Evolutionary conservation across 2,888 invertebrate genomes (phyloP), one percentile per base, ranked within the genome.

Genomic region (Noctua comes): DNA sequence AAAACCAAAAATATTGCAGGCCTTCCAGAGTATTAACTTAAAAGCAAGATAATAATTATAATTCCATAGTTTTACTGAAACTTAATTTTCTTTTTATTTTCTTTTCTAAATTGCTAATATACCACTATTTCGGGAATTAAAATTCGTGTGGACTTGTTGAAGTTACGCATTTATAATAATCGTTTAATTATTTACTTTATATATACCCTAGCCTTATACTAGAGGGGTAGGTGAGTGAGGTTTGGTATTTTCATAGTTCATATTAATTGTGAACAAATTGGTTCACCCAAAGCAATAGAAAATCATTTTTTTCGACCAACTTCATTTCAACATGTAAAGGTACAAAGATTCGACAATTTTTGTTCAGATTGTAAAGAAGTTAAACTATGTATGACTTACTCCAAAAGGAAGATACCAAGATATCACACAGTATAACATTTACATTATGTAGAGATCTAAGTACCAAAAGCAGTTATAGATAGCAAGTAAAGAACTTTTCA

Each of bases 1-100:
- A n/a, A 62, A 71, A 62, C 21, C 13, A 4, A 46, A 36, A 43
- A 21, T 43, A 68, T 1, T 71, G 5, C 16, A 51, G 6, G 11
- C 24, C 4, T 31, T 66, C 21, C 7, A 59, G 51, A 31, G 40
- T 68, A 66, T 27, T 68, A 27, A 10, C 2, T 4, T 57, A 57
- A 16, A 54, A n/a, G n/a, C 54, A 54, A 54, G n/a, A n/a, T 54
- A n/a, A 1, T n/a, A n/a, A n/a, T n/a, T n/a, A n/a, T 21, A 51
- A 8, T 73, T 73, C 31, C 54, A 65, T 73, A 71, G 27, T 62
- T 76, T 66, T 54, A 48, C 7, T 74, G 2, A 76, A 84, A 87
- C 80, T 87, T 86, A 68, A 54, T 77, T 71, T 83, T 73, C 2
- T 13, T 73, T 48, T 73, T 48, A 31, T 69, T 73, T 73, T n/a